Percentiles rank a stretch among this genome's conserved stretches.
Evolutionary conservation across 2,797 vertebrate species (phyloP).

Genomic region (Cheirogaleus major): DNA sequence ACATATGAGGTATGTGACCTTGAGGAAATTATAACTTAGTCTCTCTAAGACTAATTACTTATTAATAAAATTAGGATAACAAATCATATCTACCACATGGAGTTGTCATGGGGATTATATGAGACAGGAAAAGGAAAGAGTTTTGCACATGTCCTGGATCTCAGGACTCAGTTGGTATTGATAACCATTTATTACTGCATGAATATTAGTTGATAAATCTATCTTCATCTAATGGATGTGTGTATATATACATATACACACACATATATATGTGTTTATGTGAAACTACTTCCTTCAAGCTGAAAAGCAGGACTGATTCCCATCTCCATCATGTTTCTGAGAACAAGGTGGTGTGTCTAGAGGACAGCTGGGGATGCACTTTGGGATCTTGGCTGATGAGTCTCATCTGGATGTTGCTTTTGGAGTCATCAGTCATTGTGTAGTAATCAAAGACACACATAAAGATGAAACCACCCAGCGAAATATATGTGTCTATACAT

Average conservation of each 20-base stretch:
- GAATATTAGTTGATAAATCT: not conserved
- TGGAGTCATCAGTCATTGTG: not conserved
- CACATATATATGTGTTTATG: not conserved
- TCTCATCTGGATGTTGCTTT: not conserved
- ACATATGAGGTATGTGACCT: not conserved
- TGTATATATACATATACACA: no score
- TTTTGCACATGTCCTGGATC: not conserved
- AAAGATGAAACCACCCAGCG: not conserved
- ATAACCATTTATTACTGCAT: not conserved
- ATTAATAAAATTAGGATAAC: not conserved
- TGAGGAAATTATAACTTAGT: not conserved
- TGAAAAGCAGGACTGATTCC: not conserved
- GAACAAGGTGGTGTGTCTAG: not conserved
- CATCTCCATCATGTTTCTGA: not conserved
- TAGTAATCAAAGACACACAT: not conserved
- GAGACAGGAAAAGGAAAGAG: not conserved
- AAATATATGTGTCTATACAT: rapidly evolving
- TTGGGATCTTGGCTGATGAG: not conserved
- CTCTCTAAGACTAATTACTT: not conserved
- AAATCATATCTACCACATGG: not conserved
- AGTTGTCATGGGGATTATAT: not conserved
- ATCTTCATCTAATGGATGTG: not conserved
- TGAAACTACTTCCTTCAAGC: not conserved
- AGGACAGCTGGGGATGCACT: not conserved
- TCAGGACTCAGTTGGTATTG: not conserved